Evolutionary conservation across 2,113 vertebrate genomes (phyloP).

Genomic region (Eulemur macaco): DNA sequence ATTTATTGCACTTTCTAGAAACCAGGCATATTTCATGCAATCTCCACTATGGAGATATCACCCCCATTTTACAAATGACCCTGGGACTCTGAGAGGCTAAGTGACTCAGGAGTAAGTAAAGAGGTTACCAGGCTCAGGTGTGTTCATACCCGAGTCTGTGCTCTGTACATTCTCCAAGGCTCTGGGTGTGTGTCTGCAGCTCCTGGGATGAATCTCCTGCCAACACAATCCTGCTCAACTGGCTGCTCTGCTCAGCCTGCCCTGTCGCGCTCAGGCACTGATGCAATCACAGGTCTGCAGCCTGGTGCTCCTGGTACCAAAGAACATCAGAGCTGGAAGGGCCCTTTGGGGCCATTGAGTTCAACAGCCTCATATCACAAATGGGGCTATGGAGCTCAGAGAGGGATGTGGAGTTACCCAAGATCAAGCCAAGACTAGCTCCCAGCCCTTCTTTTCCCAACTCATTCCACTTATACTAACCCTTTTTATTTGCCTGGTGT

Average conservation of each 20-base stretch:
- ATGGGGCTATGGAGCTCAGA: not conserved
- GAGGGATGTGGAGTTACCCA: not conserved
- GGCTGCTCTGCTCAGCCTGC: not conserved
- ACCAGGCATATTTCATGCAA: not conserved
- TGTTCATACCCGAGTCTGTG: not conserved
- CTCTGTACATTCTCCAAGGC: not conserved
- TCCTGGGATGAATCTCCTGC: not conserved
- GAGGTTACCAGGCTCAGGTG: not conserved
- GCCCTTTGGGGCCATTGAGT: not conserved
- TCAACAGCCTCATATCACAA: not conserved
- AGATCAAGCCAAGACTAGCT: not conserved
- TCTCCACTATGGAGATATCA: not conserved
- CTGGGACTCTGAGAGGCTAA: not conserved
- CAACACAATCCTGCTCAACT: not conserved
- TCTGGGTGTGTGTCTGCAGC: not conserved
- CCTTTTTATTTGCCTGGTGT: not conserved
- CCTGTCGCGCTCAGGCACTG: not conserved
- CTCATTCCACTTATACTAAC: not conserved
- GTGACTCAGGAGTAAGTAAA: not conserved
- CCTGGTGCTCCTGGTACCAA: not conserved
- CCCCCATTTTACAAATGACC: not conserved
- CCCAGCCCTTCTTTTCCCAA: not conserved
- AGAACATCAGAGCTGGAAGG: not conserved
- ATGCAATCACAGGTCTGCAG: not conserved
- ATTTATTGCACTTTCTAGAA: not conserved